phyloP scores from a whole-genome alignment of 2,888 invertebrate genomes.

The Cremastinae sp. region DNA sequence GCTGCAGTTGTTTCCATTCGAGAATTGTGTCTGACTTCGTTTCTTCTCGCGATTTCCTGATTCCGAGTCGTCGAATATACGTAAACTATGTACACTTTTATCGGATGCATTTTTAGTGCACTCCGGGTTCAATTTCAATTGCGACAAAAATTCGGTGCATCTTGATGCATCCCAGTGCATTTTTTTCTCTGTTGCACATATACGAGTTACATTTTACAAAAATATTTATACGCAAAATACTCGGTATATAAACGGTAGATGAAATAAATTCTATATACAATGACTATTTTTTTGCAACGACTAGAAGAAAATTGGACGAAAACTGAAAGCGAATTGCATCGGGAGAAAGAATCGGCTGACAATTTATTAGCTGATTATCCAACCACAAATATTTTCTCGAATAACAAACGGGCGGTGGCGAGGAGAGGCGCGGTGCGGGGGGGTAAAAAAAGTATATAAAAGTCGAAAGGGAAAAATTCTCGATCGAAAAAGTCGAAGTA shows the following conservation, averaged over 20 bases:
- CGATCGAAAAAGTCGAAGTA: slow-evolving; percentile 45
- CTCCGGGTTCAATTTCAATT: no score
- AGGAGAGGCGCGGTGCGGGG: slow-evolving; percentile 8
- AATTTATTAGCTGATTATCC: slow-evolving; percentile 20
- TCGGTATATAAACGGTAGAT: no score
- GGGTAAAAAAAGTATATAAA: slow-evolving; percentile 6
- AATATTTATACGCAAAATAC: no score
- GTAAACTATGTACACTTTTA: no score
- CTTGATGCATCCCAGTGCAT: no score
- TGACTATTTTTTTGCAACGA: no score
- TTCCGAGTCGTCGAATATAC: not conserved
- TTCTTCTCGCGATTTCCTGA: slow-evolving; percentile 14
- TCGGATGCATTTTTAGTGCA: no score
- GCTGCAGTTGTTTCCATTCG: slow-evolving; percentile 29
- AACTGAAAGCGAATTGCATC: not conserved
- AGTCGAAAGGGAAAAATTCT: slow-evolving; percentile 34
- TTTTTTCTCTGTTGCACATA: no score
- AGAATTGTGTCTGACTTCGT: not conserved
- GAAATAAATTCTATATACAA: not conserved
- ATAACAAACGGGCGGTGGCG: not conserved
- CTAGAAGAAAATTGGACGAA: no score
- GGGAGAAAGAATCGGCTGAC: not conserved
- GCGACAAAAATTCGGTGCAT: no score
- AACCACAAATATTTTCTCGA: slow-evolving; percentile 23
- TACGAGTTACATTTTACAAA: no score